phyloP scores from a whole-genome alignment of 2,113 vertebrate genomes.

The Oryzias curvinotus region DNA sequence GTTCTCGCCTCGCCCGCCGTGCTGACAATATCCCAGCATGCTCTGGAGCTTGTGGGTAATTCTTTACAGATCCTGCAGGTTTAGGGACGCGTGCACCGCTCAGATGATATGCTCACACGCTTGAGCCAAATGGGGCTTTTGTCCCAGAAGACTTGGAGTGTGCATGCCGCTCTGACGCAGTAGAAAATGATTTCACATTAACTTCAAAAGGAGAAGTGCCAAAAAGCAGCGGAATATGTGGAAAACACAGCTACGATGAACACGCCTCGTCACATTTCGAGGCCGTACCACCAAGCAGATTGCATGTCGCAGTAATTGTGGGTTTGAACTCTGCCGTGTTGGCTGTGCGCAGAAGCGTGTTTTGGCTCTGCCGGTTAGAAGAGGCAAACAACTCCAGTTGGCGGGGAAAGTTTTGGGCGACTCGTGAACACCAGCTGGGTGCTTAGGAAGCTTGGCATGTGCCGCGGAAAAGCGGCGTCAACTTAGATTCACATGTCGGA shows the following conservation, averaged over 20 bases:
- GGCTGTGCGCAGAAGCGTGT: constrained; percentile 38
- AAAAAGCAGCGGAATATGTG: no score
- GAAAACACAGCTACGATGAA: no score
- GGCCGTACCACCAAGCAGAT: background rate
- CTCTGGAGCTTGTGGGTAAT: constrained; percentile 28
- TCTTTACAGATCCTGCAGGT: constrained; percentile 16
- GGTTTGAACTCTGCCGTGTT: constrained; percentile 6
- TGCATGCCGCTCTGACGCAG: constrained; percentile 10
- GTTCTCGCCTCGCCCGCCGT: constrained; percentile 20
- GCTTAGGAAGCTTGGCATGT: constrained; percentile 42
- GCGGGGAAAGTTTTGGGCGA: constrained; percentile 46
- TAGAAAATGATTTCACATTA: constrained; percentile 20
- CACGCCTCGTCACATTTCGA: no score
- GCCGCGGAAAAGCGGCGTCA: constrained; percentile 15
- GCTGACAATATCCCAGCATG: constrained; percentile 31
- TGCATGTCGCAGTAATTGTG: constrained; percentile 5
- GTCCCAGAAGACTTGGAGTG: constrained; percentile 16
- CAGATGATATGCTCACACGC: constrained; percentile 3
- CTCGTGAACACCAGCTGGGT: constrained; percentile 53
- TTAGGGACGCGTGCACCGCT: constrained; percentile 2
- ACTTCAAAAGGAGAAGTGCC: background rate
- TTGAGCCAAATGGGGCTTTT: constrained; percentile 41
- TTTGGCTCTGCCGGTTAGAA: constrained; percentile 27
- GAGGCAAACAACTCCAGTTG: constrained; percentile 37
- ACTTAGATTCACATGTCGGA: constrained; percentile 31